Evolutionary conservation across 2,888 invertebrate genomes (phyloP), one percentile per base, ranked within the genome.

Genomic region (Archaeoteleia sp.): DNA sequence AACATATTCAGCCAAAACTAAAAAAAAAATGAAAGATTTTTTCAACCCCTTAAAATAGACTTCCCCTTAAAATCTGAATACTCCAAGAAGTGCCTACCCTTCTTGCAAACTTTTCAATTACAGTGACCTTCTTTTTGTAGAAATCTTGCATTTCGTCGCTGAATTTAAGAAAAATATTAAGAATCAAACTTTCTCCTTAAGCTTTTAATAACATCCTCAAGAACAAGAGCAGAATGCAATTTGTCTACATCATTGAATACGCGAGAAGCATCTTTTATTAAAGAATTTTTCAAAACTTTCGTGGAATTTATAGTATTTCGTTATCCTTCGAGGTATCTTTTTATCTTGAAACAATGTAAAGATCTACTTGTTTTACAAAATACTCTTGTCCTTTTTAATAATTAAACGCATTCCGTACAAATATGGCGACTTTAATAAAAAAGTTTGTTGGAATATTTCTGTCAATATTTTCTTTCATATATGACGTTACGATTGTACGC

Each of bases 101-200:
- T 25, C 32, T 34, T 17, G 2, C 6, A 25, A 43, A 45, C 43
- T 34, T 34, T 34, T 53, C 30, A 54, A 42, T 34, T 42, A 27
- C 43, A 40, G 20, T 34, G 32, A 42, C 35, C 25, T 12, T 15
- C 8, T 42, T 39, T 30, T 32, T 10, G 39, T 42, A 29, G n/a
- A 63, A 57, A 49, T 40, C 39, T 43, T 13, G 7, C 32, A 34
- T 23, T 39, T 29, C 45, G 25, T 14, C 25, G 30, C 7, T 30
- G 15, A 51, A 63, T 46, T 62, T 32, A 23, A 34, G 15, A 43
- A 43, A 49, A 53, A 25, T 54, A 48, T 35, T 15, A 37, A 49
- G 27, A 37, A 49, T 49, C 25, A 49, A 49, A 37, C 14, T 32
- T 35, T 35, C 13, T 12, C 8, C 29, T 29, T 30, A 30, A 43